Conservation (phyloP, 1,140 invertebrate species). For the Aphis craccivora region DNA sequence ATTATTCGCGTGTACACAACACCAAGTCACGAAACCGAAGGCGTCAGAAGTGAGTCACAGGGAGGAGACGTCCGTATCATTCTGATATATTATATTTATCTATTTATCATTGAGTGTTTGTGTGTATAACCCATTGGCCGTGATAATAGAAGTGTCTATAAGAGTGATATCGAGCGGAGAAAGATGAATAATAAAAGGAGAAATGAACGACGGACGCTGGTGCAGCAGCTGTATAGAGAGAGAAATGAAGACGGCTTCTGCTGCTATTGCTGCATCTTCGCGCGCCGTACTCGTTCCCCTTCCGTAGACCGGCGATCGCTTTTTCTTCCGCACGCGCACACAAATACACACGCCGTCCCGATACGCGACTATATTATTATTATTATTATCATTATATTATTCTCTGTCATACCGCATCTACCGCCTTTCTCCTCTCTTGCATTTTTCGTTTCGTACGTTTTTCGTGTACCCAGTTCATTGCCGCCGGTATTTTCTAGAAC, state of each 20-base stretch:
- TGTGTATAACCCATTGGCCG: background rate
- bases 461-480: slow-evolving; percentile 40
- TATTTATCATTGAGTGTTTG: background rate
- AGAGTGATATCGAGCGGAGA: background rate
- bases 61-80: background rate
- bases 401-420: background rate
- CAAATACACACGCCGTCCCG: background rate
- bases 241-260: slow-evolving; percentile 25
- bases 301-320: background rate
- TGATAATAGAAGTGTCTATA: background rate
- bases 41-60: background rate
- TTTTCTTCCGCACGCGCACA: background rate
- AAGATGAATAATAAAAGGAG: background rate
- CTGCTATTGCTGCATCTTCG: background rate
- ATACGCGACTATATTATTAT: background rate
- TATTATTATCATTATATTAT: background rate
- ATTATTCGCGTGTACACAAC: background rate
- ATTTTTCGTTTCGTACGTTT: slow-evolving; percentile 42
- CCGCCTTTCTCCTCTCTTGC: slow-evolving; percentile 48
- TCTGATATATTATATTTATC: background rate
- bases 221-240: background rate
- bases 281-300: background rate
- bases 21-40: background rate
- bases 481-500: slow-evolving; percentile 50
- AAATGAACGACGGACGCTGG: background rate